Conservation (phyloP, 2,888 invertebrate species). For the Chelonus formosanus region DNA sequence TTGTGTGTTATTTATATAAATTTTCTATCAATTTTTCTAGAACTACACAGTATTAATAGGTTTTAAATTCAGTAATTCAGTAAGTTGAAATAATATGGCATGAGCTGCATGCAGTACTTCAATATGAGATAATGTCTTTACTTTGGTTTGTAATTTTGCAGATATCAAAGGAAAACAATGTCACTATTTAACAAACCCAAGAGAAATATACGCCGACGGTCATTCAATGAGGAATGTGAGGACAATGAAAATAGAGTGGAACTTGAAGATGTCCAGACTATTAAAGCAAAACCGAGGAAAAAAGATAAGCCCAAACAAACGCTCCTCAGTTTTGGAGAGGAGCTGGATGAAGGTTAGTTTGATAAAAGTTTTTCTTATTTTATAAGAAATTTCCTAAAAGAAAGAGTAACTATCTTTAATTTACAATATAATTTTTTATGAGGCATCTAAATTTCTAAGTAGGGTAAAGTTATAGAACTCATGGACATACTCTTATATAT, state of each 20-base stretch:
- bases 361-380: not conserved
- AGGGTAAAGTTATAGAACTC: no score
- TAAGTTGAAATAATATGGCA: no score
- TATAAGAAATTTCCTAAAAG: not conserved
- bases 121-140: no score
- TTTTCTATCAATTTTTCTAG: no score
- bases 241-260: slow-evolving; percentile 72
- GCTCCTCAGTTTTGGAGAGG: slow-evolving; percentile 83
- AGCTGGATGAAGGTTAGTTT: slow-evolving; percentile 60
- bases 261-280: slow-evolving; percentile 63
- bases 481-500: no score
- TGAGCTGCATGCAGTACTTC: no score
- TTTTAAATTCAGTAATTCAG: no score
- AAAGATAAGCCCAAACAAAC: slow-evolving; percentile 69
- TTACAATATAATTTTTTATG: no score
- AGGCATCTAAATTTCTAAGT: no score
- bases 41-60: no score
- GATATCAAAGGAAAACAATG: slow-evolving; percentile 67
- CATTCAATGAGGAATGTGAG: slow-evolving; percentile 75
- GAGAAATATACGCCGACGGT: slow-evolving; percentile 81
- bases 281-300: slow-evolving; percentile 67
- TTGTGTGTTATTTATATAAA: no score
- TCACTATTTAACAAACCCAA: slow-evolving; percentile 89
- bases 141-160: not conserved
- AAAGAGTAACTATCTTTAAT: not conserved